These are phyloP conservation scores for Callocephalon fimbriatum DNA, from an alignment of 2,113 vertebrate genomes.

Conservation along the genomic window DNA sequence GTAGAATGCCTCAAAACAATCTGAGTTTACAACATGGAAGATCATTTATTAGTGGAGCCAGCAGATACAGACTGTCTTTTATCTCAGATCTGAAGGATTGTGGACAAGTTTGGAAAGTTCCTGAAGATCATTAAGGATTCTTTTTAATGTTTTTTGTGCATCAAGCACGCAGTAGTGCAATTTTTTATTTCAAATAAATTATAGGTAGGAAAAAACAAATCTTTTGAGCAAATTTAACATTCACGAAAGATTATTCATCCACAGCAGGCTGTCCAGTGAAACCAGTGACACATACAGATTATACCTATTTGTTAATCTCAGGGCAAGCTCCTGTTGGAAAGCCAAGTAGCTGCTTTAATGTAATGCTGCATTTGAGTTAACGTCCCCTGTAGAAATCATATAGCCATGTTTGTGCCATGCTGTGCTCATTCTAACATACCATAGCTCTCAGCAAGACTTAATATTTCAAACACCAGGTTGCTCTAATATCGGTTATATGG, in stretches of 20 bases:
- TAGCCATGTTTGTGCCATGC: not conserved
- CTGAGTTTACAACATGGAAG: not conserved
- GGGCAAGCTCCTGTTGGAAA: constrained; percentile 43
- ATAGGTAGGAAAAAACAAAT: not conserved
- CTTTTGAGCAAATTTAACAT: not conserved
- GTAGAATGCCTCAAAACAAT: not conserved
- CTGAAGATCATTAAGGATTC: not conserved
- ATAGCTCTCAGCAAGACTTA: constrained; percentile 5
- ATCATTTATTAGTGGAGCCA: not conserved
- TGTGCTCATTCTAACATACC: constrained; percentile 17
- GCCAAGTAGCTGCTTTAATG: constrained; percentile 29
- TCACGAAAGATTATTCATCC: not conserved
- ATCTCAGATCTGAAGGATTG: constrained; percentile 6
- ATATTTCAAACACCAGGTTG: not conserved
- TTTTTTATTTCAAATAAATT: constrained; percentile 10
- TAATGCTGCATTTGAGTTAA: constrained; percentile 18
- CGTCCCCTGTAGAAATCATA: not conserved
- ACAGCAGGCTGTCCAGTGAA: not conserved
- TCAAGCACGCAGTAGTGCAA: not conserved
- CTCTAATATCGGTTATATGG: not conserved
- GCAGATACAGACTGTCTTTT: constrained; percentile 31
- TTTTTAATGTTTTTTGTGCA: not conserved
- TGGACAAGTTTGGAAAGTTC: not conserved
- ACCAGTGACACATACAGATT: constrained; percentile 2
- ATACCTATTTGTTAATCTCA: constrained; percentile 33